Percentiles rank a stretch among this genome's conserved stretches.
These are phyloP conservation scores for Caenorhabditis doughertyi DNA, from an alignment of 2,888 invertebrate species.

Conservation along the genomic window DNA sequence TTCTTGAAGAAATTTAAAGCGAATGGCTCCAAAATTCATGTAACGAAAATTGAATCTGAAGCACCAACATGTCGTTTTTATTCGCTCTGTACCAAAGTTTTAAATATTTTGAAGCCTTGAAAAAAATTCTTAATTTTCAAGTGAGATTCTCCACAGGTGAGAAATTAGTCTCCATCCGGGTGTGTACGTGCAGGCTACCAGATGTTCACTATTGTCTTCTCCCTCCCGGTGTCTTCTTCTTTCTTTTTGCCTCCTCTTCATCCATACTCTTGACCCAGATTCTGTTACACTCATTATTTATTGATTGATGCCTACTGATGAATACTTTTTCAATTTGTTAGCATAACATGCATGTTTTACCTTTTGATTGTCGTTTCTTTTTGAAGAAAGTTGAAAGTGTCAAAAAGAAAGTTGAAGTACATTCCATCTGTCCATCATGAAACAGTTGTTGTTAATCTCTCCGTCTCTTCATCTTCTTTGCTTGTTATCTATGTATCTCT, in stretches of 20 bases:
- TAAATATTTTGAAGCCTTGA: too few relatives aligned
- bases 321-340: slow-evolving; percentile 1
- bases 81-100: too few relatives aligned
- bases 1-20: too few relatives aligned
- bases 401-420: slow-evolving; percentile 23
- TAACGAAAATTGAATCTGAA: too few relatives aligned
- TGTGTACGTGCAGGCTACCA: slow-evolving; percentile 53
- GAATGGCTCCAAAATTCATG: too few relatives aligned
- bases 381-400: background rate
- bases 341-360: background rate
- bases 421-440: slow-evolving; percentile 29
- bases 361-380: background rate
- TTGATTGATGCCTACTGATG: slow-evolving; percentile 38
- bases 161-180: slow-evolving; percentile 14
- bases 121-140: too few relatives aligned
- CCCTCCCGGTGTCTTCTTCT: background rate
- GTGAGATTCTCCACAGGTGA: background rate
- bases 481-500: slow-evolving; percentile 33
- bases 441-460: slow-evolving; percentile 53
- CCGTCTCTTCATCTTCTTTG: background rate
- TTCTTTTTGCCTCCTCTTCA: background rate
- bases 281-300: slow-evolving; percentile 46
- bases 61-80: too few relatives aligned
- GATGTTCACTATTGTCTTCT: slow-evolving; percentile 29
- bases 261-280: slow-evolving; percentile 58